These are phyloP conservation scores for Alcedo quadribrachys DNA, from an alignment of 2,797 vertebrate genomes.

Conservation along the genomic window DNA sequence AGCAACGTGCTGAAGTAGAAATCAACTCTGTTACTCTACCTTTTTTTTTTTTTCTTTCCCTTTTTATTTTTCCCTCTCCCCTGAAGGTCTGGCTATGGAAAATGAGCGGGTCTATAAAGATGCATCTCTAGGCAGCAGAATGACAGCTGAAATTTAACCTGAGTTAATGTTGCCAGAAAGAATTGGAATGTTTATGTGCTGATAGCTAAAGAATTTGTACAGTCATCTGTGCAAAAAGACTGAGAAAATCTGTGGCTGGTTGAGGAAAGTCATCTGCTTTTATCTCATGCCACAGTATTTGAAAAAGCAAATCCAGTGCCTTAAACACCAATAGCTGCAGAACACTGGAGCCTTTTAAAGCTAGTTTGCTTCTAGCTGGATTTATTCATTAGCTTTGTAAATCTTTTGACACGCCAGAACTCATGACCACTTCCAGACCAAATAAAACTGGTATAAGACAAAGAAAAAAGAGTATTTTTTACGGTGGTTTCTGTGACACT, in stretches of 20 bases:
- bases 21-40: neutral
- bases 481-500: neutral
- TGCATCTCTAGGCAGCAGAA: neutral
- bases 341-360: slow-evolving; percentile 13
- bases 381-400: slow-evolving; percentile 35
- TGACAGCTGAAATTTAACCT: slow-evolving; percentile 11
- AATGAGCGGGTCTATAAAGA: neutral
- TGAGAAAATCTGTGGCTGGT: neutral
- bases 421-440: neutral
- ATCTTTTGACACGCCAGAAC: neutral
- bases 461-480: slow-evolving; percentile 4
- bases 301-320: slow-evolving; percentile 20
- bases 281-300: neutral
- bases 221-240: neutral
- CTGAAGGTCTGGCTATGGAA: neutral
- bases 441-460: neutral
- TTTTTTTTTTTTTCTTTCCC: neutral
- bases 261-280: slow-evolving; percentile 10
- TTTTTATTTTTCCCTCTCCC: neutral
- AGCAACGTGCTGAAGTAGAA: neutral
- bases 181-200: neutral
- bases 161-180: neutral
- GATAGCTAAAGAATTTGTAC: slow-evolving; percentile 10
- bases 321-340: neutral
- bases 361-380: neutral